Percentiles rank a stretch among this genome's conserved stretches.
Conservation (phyloP, 2,797 vertebrate species). For the Lithobates pipiens region DNA sequence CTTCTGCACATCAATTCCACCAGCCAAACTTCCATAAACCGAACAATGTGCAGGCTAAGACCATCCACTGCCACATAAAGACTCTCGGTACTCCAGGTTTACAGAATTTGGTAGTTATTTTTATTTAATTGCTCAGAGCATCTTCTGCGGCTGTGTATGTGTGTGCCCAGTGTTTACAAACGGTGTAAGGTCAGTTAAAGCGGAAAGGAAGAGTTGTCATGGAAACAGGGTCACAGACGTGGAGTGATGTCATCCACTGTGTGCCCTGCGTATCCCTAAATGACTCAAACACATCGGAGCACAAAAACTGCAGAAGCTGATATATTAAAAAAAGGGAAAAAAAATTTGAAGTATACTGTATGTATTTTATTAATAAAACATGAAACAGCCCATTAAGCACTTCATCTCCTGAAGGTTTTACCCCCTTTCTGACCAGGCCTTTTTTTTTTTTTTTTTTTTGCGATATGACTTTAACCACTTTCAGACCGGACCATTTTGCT, state of each 20-base stretch:
- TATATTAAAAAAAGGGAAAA: too few species aligned
- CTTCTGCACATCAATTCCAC: neutral
- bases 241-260: neutral
- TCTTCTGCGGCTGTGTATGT: conserved; percentile 11
- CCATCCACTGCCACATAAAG: neutral
- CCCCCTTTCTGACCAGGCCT: too few species aligned
- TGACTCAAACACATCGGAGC: conserved; percentile 17
- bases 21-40: neutral
- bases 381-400: too few species aligned
- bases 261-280: conserved; percentile 39
- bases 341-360: too few species aligned
- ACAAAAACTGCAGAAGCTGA: too few species aligned
- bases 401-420: too few species aligned
- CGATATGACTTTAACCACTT: too few species aligned
- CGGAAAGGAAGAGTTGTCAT: conserved; percentile 42
- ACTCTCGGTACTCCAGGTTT: neutral
- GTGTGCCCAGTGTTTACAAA: conserved; percentile 8
- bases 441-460: too few species aligned
- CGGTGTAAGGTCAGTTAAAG: conserved; percentile 21
- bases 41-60: conserved; percentile 5
- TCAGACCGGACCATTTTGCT: too few species aligned
- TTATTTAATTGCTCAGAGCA: conserved; percentile 47
- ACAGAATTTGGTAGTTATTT: conserved; percentile 6
- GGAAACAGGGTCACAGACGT: conserved; percentile 49
- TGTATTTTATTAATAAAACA: too few species aligned